Conservation (phyloP, 2,113 vertebrate species). For the Lepus americanus region DNA sequence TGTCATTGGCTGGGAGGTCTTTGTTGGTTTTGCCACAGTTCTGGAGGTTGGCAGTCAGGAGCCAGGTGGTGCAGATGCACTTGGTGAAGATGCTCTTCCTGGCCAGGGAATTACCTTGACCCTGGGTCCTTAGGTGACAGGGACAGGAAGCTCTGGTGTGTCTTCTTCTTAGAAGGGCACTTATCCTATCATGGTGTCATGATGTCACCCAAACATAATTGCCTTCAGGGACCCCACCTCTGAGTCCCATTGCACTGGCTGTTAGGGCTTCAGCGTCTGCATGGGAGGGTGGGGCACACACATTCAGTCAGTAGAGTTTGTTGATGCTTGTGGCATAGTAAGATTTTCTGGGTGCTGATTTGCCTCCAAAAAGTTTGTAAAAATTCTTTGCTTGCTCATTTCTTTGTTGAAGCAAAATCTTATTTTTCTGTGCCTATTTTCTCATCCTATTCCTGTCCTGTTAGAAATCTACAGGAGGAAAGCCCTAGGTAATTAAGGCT, state of each 20-base stretch:
- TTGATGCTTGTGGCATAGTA: conserved; percentile 44
- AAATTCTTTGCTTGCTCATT: conserved; percentile 44
- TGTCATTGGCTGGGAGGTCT: background rate
- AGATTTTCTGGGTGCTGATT: conserved; percentile 29
- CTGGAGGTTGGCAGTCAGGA: background rate
- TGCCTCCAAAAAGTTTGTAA: conserved; percentile 60
- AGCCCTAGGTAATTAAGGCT: conserved; percentile 65
- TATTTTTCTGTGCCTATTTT: conserved; percentile 57
- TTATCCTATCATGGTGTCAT: background rate
- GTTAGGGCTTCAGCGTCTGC: background rate
- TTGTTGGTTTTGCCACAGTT: background rate
- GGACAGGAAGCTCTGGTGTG: background rate
- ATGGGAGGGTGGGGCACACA: background rate
- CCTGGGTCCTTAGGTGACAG: background rate
- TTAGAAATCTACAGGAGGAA: conserved; percentile 38
- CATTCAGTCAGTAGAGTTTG: background rate
- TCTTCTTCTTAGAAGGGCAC: background rate
- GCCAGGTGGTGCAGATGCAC: background rate
- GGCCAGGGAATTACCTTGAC: fast-evolving
- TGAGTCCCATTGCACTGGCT: background rate
- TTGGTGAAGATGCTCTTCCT: background rate
- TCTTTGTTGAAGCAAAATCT: conserved; percentile 39
- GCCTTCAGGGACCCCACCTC: background rate
- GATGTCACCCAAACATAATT: background rate
- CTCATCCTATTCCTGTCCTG: background rate